Evolutionary conservation across 2,797 vertebrate species (phyloP).

Genomic region (Lindbergichthys nudifrons): DNA sequence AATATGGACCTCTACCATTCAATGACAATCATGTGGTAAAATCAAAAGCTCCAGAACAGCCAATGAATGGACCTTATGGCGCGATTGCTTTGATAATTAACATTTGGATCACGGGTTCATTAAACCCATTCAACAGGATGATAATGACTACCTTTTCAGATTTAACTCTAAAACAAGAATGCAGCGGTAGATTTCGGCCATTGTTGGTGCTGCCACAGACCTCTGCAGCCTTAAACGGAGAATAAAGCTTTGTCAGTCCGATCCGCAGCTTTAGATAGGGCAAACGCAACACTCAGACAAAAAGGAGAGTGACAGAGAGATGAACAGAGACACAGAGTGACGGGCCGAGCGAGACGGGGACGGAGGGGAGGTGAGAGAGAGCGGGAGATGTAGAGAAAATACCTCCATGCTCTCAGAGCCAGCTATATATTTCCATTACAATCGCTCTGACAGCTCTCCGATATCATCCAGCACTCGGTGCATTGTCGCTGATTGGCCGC

Average conservation of each 20-base stretch:
- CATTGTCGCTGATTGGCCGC: conserved; percentile 65
- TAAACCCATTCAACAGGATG: conserved; percentile 1
- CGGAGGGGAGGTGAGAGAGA: not conserved
- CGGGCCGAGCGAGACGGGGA: conserved; percentile 1
- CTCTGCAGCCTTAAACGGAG: conserved; percentile 43
- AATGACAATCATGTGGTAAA: not conserved
- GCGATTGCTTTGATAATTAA: not conserved
- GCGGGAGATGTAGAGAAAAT: conserved; percentile 16
- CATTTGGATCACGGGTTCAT: not conserved
- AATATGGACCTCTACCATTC: not conserved
- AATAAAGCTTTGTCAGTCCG: conserved; percentile 50
- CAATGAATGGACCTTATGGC: not conserved
- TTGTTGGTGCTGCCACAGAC: conserved; percentile 5
- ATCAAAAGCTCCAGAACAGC: not conserved
- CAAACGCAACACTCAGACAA: conserved; percentile 43
- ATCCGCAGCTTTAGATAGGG: conserved; percentile 44
- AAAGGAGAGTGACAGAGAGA: conserved; percentile 35
- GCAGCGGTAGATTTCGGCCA: conserved; percentile 1
- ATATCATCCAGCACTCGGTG: conserved; percentile 58
- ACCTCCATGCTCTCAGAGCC: conserved; percentile 31
- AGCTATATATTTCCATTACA: conserved; percentile 69
- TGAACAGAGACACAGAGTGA: conserved; percentile 26
- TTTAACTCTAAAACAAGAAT: not conserved
- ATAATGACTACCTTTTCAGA: conserved; percentile 6
- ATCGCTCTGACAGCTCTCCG: conserved; percentile 63